Conservation (phyloP, 2,113 vertebrate species). For the Mus pahari region DNA sequence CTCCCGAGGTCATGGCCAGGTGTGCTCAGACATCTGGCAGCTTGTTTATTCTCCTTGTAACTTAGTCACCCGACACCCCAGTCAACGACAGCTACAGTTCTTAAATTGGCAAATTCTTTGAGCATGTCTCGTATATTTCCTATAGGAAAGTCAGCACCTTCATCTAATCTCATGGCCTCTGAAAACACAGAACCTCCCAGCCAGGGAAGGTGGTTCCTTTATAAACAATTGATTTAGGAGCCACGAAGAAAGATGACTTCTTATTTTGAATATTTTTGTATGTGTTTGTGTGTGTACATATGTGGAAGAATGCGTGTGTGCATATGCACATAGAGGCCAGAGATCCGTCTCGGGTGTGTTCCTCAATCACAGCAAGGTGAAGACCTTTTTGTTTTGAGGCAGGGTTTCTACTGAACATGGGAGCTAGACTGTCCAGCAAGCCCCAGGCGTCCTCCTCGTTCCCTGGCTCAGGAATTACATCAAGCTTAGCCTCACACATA, state of each 20-base stretch:
- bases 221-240: not conserved
- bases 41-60: slow-evolving; percentile 38
- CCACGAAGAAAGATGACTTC: not conserved
- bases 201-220: not conserved
- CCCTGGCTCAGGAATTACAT: not conserved
- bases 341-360: not conserved
- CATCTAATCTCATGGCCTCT: not conserved
- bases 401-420: not conserved
- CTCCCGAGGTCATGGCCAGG: slow-evolving; percentile 45
- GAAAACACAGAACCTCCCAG: not conserved
- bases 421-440: too few species aligned
- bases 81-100: not conserved
- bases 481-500: not conserved
- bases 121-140: not conserved
- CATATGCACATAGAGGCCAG: not conserved
- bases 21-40: slow-evolving; percentile 13
- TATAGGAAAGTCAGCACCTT: slow-evolving; percentile 1
- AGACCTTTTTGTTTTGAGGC: not conserved
- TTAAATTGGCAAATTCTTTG: slow-evolving; percentile 13
- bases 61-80: not conserved
- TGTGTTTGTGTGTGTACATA: not conserved
- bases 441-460: not conserved
- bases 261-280: not conserved
- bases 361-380: not conserved
- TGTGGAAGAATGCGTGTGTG: not conserved